Evolutionary conservation across 1,140 invertebrate genomes (phyloP).

Genomic region (Arion vulgaris): DNA sequence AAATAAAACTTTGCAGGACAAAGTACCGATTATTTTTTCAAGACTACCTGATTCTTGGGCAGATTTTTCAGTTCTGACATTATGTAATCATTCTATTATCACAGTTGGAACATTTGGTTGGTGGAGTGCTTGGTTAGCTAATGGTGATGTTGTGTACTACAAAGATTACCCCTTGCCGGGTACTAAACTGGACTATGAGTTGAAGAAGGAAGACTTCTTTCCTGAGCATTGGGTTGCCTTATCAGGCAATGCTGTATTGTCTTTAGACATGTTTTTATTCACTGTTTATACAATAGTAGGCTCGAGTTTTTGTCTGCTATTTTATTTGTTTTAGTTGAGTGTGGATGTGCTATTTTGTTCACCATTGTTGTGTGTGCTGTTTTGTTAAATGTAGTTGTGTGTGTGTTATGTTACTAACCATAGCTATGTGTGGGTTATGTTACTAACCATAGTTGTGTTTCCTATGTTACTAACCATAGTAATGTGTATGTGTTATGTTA

Average conservation of each 20-base stretch:
- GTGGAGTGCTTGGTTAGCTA: slow-evolving; percentile 62
- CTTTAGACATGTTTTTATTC: too few relatives aligned
- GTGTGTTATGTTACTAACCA: too few relatives aligned
- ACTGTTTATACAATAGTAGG: too few relatives aligned
- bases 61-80: slow-evolving; percentile 54
- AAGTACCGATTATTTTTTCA: slow-evolving; percentile 2
- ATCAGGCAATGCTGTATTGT: slow-evolving; percentile 1
- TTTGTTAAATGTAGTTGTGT: too few relatives aligned
- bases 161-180: slow-evolving; percentile 48
- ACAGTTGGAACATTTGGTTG: slow-evolving; percentile 63
- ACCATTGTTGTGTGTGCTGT: too few relatives aligned
- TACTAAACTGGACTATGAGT: slow-evolving; percentile 30
- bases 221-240: slow-evolving; percentile 29
- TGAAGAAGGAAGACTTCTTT: slow-evolving; percentile 31
- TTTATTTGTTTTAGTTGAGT: too few relatives aligned
- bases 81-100: slow-evolving; percentile 61
- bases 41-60: slow-evolving; percentile 28
- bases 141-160: slow-evolving; percentile 59
- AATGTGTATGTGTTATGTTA: too few relatives aligned
- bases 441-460: too few relatives aligned
- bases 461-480: too few relatives aligned
- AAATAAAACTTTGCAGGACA: not conserved
- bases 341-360: too few relatives aligned
- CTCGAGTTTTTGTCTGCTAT: too few relatives aligned
- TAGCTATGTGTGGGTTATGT: too few relatives aligned